Conservation (phyloP, 2,888 invertebrate species). For the Leptinotarsa haldemani region DNA sequence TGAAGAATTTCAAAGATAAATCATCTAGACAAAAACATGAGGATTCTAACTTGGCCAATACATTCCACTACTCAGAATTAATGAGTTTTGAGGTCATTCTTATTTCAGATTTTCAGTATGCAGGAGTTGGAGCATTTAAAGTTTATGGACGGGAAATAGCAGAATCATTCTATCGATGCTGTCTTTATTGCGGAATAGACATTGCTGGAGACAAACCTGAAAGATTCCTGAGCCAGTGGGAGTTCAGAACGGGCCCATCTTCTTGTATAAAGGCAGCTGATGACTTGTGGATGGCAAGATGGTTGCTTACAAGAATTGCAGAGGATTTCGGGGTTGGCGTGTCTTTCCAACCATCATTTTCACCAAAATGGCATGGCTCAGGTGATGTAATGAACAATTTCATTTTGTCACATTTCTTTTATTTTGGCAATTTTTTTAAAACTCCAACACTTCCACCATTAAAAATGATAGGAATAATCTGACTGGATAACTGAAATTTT, state of each 20-base stretch:
- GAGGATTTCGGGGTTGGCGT: slow-evolving; percentile 73
- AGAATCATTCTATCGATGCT: slow-evolving; percentile 83
- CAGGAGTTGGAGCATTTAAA: slow-evolving; percentile 82
- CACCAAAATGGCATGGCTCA: slow-evolving; percentile 70
- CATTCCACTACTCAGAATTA: too few relatives aligned
- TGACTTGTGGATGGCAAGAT: slow-evolving; percentile 73
- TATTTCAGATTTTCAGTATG: slow-evolving; percentile 77
- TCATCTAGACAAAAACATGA: too few relatives aligned
- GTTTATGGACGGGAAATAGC: slow-evolving; percentile 84
- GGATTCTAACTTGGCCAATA: too few relatives aligned
- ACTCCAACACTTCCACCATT: too few relatives aligned
- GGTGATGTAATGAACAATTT: slow-evolving; percentile 64
- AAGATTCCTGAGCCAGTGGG: slow-evolving; percentile 84
- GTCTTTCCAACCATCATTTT: slow-evolving; percentile 70
- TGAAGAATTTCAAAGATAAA: too few relatives aligned
- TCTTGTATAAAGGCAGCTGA: slow-evolving; percentile 72
- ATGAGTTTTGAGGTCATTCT: not conserved
- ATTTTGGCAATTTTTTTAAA: too few relatives aligned
- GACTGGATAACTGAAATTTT: too few relatives aligned
- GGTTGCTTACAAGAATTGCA: slow-evolving; percentile 70
- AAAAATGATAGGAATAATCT: too few relatives aligned
- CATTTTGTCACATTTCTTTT: too few relatives aligned
- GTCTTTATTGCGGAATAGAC: slow-evolving; percentile 82
- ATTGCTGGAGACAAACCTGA: slow-evolving; percentile 85
- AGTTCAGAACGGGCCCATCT: slow-evolving; percentile 74